Conservation (phyloP, 2,797 vertebrate genomes). For the Artibeus lituratus region DNA sequence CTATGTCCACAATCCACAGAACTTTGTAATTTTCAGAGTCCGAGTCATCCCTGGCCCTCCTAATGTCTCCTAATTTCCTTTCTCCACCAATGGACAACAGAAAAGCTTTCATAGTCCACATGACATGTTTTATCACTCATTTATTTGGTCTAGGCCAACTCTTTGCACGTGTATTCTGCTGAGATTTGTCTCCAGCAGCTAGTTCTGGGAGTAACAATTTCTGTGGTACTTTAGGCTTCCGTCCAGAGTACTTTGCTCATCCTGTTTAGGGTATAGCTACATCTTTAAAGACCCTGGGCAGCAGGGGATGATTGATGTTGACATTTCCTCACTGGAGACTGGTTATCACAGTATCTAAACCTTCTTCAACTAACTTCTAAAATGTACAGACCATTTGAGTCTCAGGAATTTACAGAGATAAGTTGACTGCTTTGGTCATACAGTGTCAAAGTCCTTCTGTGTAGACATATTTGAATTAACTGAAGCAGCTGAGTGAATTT, state of each 20-base stretch:
- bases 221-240: neutral
- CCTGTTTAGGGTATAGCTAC: neutral
- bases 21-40: neutral
- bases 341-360: neutral
- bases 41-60: accelerated
- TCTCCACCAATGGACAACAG: neutral
- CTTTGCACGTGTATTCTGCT: neutral
- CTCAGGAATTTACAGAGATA: neutral
- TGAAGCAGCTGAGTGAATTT: neutral
- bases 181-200: neutral
- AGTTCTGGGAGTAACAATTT: neutral
- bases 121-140: neutral
- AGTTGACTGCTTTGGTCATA: neutral
- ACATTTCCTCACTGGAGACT: neutral
- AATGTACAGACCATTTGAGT: neutral
- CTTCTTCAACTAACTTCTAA: neutral
- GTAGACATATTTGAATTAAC: neutral
- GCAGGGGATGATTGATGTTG: accelerated
- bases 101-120: neutral
- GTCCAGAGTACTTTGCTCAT: neutral
- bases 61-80: neutral
- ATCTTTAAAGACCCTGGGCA: neutral
- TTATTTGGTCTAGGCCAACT: neutral
- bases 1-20: neutral
- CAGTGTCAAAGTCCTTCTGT: neutral